Base-by-base conservation (phyloP, 64 coral and sea anemone genomes). In the Acropora yongei region DNA sequence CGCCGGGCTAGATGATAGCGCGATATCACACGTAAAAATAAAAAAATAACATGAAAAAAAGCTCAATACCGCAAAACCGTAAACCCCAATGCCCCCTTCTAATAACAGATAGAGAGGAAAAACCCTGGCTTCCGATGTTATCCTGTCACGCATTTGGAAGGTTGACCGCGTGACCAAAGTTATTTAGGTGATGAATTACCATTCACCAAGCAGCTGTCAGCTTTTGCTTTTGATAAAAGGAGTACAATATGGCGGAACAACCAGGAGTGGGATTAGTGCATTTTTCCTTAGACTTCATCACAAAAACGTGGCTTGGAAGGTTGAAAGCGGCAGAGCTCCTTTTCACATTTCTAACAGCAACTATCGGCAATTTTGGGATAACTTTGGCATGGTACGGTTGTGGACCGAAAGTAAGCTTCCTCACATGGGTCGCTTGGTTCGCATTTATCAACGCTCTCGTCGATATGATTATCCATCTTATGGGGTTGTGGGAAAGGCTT, bases 401-500 rank as follows among this genome's bases (percentile, higher is more conserved):
- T 65, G 9, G 51, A 0, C 7, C 55, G 3, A 75, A 78, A 86
- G 49, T 94, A 1, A 69, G 88, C 0, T 97, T 97, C 68, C 78
- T 97, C 45, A 55, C 51, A 10, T 55, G 51, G 51, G 51, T 97
- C 41, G 88, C 95, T 1, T 97, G 95, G 95, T 94, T 91, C 20
- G 86, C 88, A 10, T 97, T 97, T 67, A 20, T 97, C 30, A 97
- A 97, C 69, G 85, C 93, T 11, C 84, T 97, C 2, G 91, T 97
- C 78, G 93, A 88, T 73, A 30, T 93, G 74, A 97, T 97, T 18
- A 80, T 97, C 41, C 93, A 79, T 74, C 75, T 91, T 20, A 57
- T 97, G 43, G 95, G 95, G 44, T 68, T 97, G 53, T 97, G 95
- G 95, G 92, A 94, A 8, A 92, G 83, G 20, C 43, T 97, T 51